A percentile compares a stretch with the other conserved stretches of the same genome.
Conservation (phyloP, 2,113 vertebrate genomes). For the Coryphaenoides rupestris region DNA sequence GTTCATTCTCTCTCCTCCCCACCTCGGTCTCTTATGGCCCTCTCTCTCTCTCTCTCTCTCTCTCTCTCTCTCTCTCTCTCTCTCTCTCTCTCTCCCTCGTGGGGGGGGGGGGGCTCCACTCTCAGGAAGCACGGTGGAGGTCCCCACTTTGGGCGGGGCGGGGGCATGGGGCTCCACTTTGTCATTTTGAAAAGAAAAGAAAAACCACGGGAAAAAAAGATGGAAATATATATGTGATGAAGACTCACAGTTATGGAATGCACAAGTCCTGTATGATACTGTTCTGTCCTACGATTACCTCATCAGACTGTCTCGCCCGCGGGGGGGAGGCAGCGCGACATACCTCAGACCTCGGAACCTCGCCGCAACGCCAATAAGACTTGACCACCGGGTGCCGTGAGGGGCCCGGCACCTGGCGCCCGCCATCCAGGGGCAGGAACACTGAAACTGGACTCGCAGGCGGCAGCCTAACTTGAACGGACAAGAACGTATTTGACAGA, state of each 20-base stretch:
- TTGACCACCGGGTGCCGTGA: no score
- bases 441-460: constrained; percentile 32
- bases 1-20: neutral
- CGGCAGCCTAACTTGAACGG: constrained; percentile 18
- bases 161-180: constrained; percentile 44
- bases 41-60: no score
- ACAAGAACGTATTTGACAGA: constrained; percentile 20
- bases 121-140: constrained; percentile 68
- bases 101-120: constrained; percentile 52
- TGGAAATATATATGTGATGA: constrained; percentile 33
- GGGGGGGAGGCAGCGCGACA: constrained; percentile 57
- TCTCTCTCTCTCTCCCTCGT: constrained; percentile 32
- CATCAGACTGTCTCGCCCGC: constrained; percentile 51
- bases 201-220: constrained; percentile 25
- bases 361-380: no score
- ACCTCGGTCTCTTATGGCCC: no score
- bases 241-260: constrained; percentile 29
- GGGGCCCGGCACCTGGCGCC: neutral
- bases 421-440: constrained; percentile 27
- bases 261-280: constrained; percentile 48
- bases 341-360: constrained; percentile 57
- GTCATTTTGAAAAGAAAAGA: constrained; percentile 36
- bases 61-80: constrained; percentile 46
- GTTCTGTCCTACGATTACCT: constrained; percentile 64
- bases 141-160: constrained; percentile 23